Conservation (phyloP, 2,888 invertebrate genomes). For the Acanthosepion esculentum region DNA sequence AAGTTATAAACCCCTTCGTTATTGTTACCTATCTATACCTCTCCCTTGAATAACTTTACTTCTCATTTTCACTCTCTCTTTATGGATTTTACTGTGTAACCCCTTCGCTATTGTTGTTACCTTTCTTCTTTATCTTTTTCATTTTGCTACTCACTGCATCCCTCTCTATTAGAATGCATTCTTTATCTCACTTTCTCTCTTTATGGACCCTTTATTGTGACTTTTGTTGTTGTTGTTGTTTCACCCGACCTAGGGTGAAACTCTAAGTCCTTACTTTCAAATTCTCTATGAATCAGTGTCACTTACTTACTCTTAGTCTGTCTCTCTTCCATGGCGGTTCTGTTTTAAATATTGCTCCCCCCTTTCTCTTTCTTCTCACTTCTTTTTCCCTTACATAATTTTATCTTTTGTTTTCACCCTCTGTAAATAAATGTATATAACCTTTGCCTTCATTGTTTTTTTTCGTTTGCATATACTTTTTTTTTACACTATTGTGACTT, state of each 20-base stretch:
- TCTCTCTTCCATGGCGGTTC: not conserved
- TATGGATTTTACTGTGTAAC: conserved; percentile 33
- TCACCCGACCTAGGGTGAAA: too few relatives aligned
- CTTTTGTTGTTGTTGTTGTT: too few relatives aligned
- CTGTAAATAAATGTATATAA: not conserved
- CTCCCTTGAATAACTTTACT: not conserved
- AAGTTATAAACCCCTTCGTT: too few relatives aligned
- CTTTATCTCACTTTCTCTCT: not conserved
- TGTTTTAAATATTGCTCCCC: not conserved
- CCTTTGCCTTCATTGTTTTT: not conserved
- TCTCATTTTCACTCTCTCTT: not conserved
- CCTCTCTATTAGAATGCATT: conserved; percentile 16
- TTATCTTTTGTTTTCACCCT: not conserved
- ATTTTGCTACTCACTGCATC: not conserved
- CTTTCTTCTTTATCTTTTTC: not conserved
- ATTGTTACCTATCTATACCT: not conserved
- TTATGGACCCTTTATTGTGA: too few relatives aligned
- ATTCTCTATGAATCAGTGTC: too few relatives aligned
- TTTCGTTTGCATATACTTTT: not conserved
- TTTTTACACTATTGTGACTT: too few relatives aligned
- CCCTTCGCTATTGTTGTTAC: not conserved
- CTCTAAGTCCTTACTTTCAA: too few relatives aligned
- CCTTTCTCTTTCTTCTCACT: not conserved
- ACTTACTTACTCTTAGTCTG: not conserved
- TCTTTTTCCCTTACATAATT: not conserved